Base-by-base conservation (phyloP, 2,888 invertebrate genomes). In the Eupithecia tripunctaria region DNA sequence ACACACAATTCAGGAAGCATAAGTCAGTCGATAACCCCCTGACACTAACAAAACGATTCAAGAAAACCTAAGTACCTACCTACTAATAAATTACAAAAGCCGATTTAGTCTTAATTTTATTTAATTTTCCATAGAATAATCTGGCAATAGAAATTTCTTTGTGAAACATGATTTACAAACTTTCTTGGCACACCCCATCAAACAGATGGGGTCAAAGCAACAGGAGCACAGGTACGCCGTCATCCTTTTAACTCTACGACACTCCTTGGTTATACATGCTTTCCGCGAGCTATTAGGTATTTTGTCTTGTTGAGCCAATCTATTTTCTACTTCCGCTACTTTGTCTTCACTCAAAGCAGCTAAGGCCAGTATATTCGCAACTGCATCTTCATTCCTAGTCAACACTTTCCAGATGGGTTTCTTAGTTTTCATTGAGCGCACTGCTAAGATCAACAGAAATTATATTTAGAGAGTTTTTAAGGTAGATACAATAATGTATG, bases 131-230 rank as follows among this genome's bases (percentile, higher is more conserved):
- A 25, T 25, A 14, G 1, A 36, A 64, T 63, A 64, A 21, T 64
- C 64, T 14, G 64, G 64, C 21, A 64, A 64, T 10, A 64, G 21
- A 21, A 64, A 21, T 64, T 64, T 64, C 25, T 36, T 64, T 14
- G 64, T 25, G 25, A 64, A 64, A 41, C 64, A 64, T 64, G 64
- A 38, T 64, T 64, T 64, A 38, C 64, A 64, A n/a, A 64, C 6
- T 36, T 64, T 64, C 25, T 64, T 64, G 25, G 64, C 36, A 38
- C 64, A 64, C 5, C 21, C 56, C 56, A 56, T 38, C 64, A 64
- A 64, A 25, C 64, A 64, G 21, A 64, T 64, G 14, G 64, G 64
- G 25, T 64, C 64, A 21, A 36, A 64, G 15, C 64, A 64, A 41
- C 21, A 36, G 14, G 64, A 64, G 38, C 64, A 64, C 18, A 64